Base-by-base conservation (phyloP, 2,113 vertebrate genomes). In the Fulmarus glacialis region DNA sequence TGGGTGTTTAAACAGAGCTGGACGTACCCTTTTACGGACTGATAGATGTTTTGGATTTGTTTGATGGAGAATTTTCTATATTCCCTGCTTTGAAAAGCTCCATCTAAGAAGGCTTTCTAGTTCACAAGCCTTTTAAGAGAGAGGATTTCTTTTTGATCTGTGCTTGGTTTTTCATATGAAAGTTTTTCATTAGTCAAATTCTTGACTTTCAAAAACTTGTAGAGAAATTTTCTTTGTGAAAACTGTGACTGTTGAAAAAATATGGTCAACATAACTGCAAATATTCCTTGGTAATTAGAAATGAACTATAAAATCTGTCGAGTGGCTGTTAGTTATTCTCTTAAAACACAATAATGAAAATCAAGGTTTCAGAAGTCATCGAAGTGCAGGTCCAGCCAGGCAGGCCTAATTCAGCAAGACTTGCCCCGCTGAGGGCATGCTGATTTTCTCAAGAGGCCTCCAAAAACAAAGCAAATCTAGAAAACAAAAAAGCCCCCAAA, bases 1-100 rank as follows among this genome's bases (percentile, higher is more conserved):
- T 3, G 90, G 59, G 13, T 68, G 32, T 91, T 96, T 82, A 89
- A 81, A 94, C 48, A 55, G 56, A 60, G 42, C 48, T 58, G 53
- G 55, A 20, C 3, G 12, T 91, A 74, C 19, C 8, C 94, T 96
- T 96, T 73, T 87, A 43, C 58, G 89, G 59, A 62, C 53, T 92
- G 42, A 38, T 26, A 50, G 71, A 45, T 89, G 64, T 67, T 96
- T 89, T 88, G 92, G 20, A 81, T 94, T 89, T 97, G 83, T 62
- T 48, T 74, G 34, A 82, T 72, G 52, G 75, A 90, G 34, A 24
- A 32, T 82, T 96, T 90, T 70, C 36, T 90, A 10, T 72, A 55
- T 78, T 30, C 11, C 72, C 2, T 74, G 32, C 67, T 86, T 78
- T 85, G 36, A 50, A 86, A 63, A 92, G 53, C 22, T 93, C 81